phyloP scores from a whole-genome alignment of 2,888 invertebrate species.

The Oscheius sp. region DNA sequence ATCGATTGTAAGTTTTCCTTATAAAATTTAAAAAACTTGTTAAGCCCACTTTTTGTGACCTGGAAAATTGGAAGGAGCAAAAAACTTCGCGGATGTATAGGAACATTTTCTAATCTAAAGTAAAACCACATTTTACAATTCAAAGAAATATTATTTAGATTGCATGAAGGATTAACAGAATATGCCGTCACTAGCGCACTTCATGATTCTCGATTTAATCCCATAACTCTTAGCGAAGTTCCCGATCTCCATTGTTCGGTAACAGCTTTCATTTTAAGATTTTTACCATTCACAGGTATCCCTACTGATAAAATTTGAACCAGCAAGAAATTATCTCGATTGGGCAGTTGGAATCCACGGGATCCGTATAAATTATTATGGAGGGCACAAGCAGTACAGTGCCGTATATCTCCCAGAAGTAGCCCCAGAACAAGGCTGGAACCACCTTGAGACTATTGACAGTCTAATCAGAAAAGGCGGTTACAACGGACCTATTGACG shows the following conservation, averaged over 20 bases:
- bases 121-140: neutral
- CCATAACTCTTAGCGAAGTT: slow-evolving; percentile 92
- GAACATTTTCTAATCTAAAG: slow-evolving; percentile 82
- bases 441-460: slow-evolving; percentile 97
- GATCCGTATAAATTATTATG: slow-evolving; percentile 97
- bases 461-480: slow-evolving; percentile 96
- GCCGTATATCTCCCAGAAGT: slow-evolving; percentile 99
- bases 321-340: slow-evolving; percentile 91
- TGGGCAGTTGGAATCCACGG: slow-evolving; percentile 87
- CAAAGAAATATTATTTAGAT: slow-evolving; percentile 19
- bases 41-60: slow-evolving; percentile 96
- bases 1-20: slow-evolving; percentile 82
- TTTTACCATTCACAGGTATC: slow-evolving; percentile 90
- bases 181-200: slow-evolving; percentile 79
- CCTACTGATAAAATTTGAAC: slow-evolving; percentile 94
- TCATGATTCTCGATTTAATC: slow-evolving; percentile 95
- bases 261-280: slow-evolving; percentile 15
- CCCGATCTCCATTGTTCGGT: slow-evolving; percentile 78
- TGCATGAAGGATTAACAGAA: slow-evolving; percentile 61
- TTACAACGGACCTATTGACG: slow-evolving; percentile 83
- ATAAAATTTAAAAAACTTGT: neutral
- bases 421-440: slow-evolving; percentile 98
- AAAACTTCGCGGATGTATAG: slow-evolving; percentile 95
- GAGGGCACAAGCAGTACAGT: slow-evolving; percentile 81
- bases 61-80: slow-evolving; percentile 98